A percentile compares a stretch with the other conserved stretches of the same genome.
Conservation (phyloP, 92 coral and sea anemone species). For the Phenganax subtilis region DNA sequence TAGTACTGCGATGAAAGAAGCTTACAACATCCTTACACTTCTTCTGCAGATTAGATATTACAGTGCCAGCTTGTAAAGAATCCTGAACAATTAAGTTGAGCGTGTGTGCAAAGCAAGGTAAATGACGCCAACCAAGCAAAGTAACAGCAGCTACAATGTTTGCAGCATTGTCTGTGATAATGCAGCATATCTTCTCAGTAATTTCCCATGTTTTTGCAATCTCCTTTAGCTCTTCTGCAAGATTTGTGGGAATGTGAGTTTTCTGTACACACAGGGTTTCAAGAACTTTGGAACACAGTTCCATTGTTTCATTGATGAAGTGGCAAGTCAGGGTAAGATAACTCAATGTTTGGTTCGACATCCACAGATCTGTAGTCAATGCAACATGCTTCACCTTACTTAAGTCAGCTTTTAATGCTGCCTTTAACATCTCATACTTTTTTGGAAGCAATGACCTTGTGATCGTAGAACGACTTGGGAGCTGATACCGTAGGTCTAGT, state of each 20-base stretch:
- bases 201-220: constrained; percentile 29
- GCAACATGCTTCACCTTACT: constrained; percentile 16
- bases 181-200: constrained; percentile 20
- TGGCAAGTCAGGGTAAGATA: constrained; percentile 31
- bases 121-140: constrained; percentile 33
- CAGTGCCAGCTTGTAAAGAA: constrained; percentile 22
- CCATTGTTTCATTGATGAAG: constrained; percentile 17
- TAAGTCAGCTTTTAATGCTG: constrained; percentile 5
- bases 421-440: background rate
- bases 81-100: constrained; percentile 18
- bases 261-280: constrained; percentile 20
- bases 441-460: too few species aligned
- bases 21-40: background rate
- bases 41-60: constrained; percentile 12
- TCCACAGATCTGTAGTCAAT: constrained; percentile 20
- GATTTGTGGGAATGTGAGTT: constrained; percentile 4
- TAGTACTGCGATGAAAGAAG: constrained; percentile 9
- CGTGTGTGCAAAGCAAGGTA: constrained; percentile 34
- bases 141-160: constrained; percentile 26
- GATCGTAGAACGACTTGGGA: too few species aligned
- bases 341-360: constrained; percentile 4
- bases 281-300: constrained; percentile 29
- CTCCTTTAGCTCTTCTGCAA: constrained; percentile 19
- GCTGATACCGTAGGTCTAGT: too few species aligned
- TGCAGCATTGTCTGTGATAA: constrained; percentile 34